These are phyloP conservation scores for Drosophila seclusa DNA, from an alignment of 2,888 invertebrate genomes.

Conservation along the genomic window DNA sequence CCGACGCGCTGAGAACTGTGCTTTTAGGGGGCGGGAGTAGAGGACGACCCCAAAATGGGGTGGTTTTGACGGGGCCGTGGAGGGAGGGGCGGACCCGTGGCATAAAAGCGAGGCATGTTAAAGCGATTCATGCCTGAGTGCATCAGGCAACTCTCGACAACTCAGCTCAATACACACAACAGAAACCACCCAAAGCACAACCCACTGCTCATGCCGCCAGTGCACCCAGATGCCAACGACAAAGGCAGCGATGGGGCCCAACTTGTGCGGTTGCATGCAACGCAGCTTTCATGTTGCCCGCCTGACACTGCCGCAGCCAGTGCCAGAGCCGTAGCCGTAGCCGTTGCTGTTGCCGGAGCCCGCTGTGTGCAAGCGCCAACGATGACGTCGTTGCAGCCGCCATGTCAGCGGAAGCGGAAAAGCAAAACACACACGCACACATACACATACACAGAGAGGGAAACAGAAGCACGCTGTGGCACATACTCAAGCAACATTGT, in stretches of 20 bases:
- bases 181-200: not conserved
- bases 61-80: constrained; percentile 6
- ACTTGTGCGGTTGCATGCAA: constrained; percentile 78
- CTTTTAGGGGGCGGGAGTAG: not conserved
- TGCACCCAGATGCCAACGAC: constrained; percentile 50
- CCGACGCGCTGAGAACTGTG: constrained; percentile 3
- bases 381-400: constrained; percentile 57
- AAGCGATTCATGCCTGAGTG: constrained; percentile 78
- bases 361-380: constrained; percentile 35
- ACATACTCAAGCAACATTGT: constrained; percentile 51
- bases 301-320: constrained; percentile 18
- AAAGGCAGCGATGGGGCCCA: constrained; percentile 71
- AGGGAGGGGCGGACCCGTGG: constrained; percentile 25
- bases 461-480: constrained; percentile 11
- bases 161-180: constrained; percentile 4
- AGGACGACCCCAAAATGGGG: not conserved
- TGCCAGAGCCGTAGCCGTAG: not conserved
- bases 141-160: constrained; percentile 46
- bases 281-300: constrained; percentile 72
- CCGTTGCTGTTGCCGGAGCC: not conserved
- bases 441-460: constrained; percentile 12
- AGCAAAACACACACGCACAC: constrained; percentile 26
- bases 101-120: constrained; percentile 72
- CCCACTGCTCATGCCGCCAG: not conserved
- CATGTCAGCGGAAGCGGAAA: constrained; percentile 78